Evolutionary conservation across 2,888 invertebrate genomes (phyloP), one percentile per base, ranked within the genome.

Genomic region (Catocala nupta): DNA sequence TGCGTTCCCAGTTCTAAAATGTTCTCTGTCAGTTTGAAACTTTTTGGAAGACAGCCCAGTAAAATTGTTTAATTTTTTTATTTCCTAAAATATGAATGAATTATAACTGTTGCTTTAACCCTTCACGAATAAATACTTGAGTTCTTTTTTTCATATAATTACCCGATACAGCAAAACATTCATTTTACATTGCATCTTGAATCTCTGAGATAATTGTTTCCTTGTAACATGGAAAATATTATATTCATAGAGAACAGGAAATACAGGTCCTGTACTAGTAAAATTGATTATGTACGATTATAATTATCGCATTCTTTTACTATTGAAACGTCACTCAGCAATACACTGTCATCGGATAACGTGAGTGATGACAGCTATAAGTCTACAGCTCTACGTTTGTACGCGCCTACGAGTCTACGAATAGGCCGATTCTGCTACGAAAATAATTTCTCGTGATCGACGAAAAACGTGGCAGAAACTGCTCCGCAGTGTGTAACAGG

Each of bases 341-440:
- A 39, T 45, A 25, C 1, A 25, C 25, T 45, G n/a, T 45, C 12
- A 45, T n/a, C 45, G 45, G 10, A 47, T 49, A 39, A 52, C 47
- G 10, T 44, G 36, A 49, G n/a, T 44, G 36, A 33, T 44, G 36
- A 33, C 7, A 13, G 10, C 58, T 33, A 25, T 25, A 47, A 12
- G 48, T 12, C 60, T 63, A 70, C 60, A 51, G 54, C 58, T 56
- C 64, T 68, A 65, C 59, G 59, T 48, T 12, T 44, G 60, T 70
- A 68, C 67, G 70, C 55, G 63, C 43, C 71, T 74, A 70, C 70
- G 74, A 9, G 16, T 36, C 48, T 56, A 56, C 56, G 56, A 48
- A 12, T 55, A 55, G 47, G 55, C 51, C n/a, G 25, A 43, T 53
- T 58, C 55, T 60, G 73, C 77, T 75, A 75, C 74, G 74, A 5